Conservation (phyloP, 1,140 invertebrate species). For the Samia ricini region DNA sequence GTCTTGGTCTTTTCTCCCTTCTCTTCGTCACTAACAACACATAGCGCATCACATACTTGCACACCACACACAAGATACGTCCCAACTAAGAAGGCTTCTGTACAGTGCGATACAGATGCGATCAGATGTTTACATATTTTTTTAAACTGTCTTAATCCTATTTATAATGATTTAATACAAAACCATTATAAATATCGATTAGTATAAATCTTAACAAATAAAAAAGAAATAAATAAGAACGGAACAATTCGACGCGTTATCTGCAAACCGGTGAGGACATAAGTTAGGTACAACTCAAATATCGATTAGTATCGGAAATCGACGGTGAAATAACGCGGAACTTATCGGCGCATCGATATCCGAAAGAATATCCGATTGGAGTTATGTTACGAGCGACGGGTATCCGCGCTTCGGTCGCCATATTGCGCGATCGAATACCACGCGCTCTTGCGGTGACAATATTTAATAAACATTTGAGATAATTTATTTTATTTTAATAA, state of each 20-base stretch:
- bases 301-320: constrained; percentile 14
- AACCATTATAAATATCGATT: neutral
- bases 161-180: no score
- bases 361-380: constrained; percentile 26
- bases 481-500: no score
- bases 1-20: no score
- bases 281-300: constrained; percentile 5
- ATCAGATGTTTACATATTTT: no score
- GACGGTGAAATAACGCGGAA: constrained; percentile 6
- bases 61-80: no score
- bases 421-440: constrained; percentile 26
- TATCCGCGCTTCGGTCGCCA: constrained; percentile 38
- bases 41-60: no score
- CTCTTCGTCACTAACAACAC: no score
- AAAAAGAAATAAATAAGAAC: neutral
- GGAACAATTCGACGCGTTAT: neutral
- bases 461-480: neutral
- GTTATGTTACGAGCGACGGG: constrained; percentile 29
- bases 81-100: no score
- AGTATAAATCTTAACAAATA: neutral
- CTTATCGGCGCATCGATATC: constrained; percentile 5
- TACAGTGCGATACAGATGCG: no score
- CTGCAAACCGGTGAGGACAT: neutral
- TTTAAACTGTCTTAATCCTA: no score
- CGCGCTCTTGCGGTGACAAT: constrained; percentile 2